Base-by-base conservation (phyloP, 2,888 invertebrate species). In the Herminia tarsipennalis region DNA sequence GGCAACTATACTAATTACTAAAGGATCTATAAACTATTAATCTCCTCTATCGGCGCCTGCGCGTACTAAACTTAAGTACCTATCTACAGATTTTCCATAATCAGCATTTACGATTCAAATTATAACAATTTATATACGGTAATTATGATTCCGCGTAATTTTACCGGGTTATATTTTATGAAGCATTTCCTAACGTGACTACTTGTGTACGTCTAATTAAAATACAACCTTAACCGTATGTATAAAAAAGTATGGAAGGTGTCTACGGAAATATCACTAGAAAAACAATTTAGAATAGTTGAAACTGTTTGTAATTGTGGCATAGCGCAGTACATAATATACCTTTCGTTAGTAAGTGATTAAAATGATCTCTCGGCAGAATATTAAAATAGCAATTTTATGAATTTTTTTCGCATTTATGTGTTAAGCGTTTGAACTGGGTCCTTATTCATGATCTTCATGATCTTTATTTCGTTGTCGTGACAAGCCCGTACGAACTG, bases 181-280 rank as follows among this genome's bases (percentile, higher is more conserved):
- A 27, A 53, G 46, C 33, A 60, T 56, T 62, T 62, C 62, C 62
- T 56, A 41, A 41, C 43, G 8, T 24, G n/a, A n/a, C n/a, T n/a
- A 20, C 35, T 51, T 61, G 41, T 34, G 32, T 28, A 24, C 16
- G 10, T 13, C 18, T 58, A 45, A 52, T 63, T 61, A 41, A 12
- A 48, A 55, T 43, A 55, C 45, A 62, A 41, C 63, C 55, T 56
- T 56, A 51, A 20, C n/a, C n/a, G n/a, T n/a, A 33, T 39, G 17
- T 27, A 14, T 13, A 21, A 20, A 8, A 14, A 12, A 27, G 2
- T 16, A 12, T 12, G 2, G 28, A 3, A 13, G n/a, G 17, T 35
- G 12, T 27, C 20, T 12, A 34, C 28, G 34, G 39, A 38, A 34
- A 24, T 12, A 6, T 18, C 10, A 20, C 22, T 38, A 51, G n/a